Evolutionary conservation across 53 echinoderm and acorn worm genomes (phyloP).

Genomic region (Patiria pectinifera): DNA sequence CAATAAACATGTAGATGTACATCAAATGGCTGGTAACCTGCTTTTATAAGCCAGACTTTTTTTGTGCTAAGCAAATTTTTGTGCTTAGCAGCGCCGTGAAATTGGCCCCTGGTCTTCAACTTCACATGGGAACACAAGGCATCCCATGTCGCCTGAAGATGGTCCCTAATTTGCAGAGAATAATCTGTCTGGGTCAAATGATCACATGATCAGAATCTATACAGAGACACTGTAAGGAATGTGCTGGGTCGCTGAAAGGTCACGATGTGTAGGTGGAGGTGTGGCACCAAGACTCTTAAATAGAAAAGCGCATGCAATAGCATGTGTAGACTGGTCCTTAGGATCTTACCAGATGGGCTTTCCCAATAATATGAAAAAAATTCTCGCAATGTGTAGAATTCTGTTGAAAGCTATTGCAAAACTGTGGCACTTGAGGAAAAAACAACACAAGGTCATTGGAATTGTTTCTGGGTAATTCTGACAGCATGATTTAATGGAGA

Average conservation of each 20-base stretch:
- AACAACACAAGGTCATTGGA: background rate
- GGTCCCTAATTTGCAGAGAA: slow-evolving; percentile 48
- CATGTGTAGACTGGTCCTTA: background rate
- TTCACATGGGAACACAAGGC: background rate
- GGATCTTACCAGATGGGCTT: background rate
- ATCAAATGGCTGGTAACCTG: no score
- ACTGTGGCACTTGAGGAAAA: background rate
- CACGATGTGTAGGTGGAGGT: slow-evolving; percentile 42
- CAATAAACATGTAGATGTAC: no score
- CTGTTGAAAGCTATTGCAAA: background rate
- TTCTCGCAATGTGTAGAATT: background rate
- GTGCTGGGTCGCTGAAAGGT: slow-evolving; percentile 41
- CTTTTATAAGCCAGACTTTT: no score
- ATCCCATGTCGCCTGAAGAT: slow-evolving; percentile 10
- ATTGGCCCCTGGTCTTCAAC: no score
- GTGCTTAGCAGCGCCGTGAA: no score
- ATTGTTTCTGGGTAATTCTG: background rate
- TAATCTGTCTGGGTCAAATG: slow-evolving; percentile 41
- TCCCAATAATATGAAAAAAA: background rate
- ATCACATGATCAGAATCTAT: background rate
- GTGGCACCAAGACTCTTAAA: slow-evolving; percentile 26
- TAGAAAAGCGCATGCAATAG: background rate
- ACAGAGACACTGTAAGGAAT: slow-evolving; percentile 30
- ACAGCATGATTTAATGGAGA: no score
- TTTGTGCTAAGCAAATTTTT: no score